These are phyloP conservation scores for Diploscapter pachys DNA, from an alignment of 1,140 invertebrate genomes.

Conservation along the genomic window DNA sequence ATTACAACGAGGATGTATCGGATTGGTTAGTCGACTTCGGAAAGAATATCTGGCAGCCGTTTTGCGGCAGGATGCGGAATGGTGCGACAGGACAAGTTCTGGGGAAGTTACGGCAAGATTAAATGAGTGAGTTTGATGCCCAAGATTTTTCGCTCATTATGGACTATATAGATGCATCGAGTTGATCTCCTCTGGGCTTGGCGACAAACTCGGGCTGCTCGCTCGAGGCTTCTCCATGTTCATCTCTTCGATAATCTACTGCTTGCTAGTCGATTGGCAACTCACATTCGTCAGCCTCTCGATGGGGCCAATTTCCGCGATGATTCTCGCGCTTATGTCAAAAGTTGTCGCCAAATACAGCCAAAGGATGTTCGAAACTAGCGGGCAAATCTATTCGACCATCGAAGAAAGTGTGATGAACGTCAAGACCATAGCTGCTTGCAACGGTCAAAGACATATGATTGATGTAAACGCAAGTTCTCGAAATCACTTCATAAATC, in stretches of 20 bases:
- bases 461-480: constrained; percentile 9
- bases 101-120: constrained; percentile 81
- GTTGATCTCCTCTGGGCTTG: constrained; percentile 80
- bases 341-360: constrained; percentile 20
- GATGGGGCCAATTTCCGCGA: constrained; percentile 25
- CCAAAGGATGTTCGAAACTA: constrained; percentile 69
- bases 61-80: constrained; percentile 80
- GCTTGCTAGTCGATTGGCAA: constrained; percentile 40
- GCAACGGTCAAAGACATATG: constrained; percentile 71
- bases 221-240: constrained; percentile 63
- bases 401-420: constrained; percentile 75
- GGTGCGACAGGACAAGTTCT: constrained; percentile 81
- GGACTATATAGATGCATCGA: constrained; percentile 71
- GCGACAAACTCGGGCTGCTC: constrained; percentile 78
- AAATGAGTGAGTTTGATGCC: constrained; percentile 72
- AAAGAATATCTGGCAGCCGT: constrained; percentile 71
- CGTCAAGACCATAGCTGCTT: constrained; percentile 76
- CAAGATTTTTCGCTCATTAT: not conserved
- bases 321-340: constrained; percentile 20
- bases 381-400: constrained; percentile 71
- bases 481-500: not conserved
- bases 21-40: constrained; percentile 61
- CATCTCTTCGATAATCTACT: constrained; percentile 36
- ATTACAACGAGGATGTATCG: not conserved
- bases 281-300: constrained; percentile 25